Percentiles rank a stretch among this genome's conserved stretches.
phyloP scores from a whole-genome alignment of 2,888 invertebrate species.

The Lissonota sp. region DNA sequence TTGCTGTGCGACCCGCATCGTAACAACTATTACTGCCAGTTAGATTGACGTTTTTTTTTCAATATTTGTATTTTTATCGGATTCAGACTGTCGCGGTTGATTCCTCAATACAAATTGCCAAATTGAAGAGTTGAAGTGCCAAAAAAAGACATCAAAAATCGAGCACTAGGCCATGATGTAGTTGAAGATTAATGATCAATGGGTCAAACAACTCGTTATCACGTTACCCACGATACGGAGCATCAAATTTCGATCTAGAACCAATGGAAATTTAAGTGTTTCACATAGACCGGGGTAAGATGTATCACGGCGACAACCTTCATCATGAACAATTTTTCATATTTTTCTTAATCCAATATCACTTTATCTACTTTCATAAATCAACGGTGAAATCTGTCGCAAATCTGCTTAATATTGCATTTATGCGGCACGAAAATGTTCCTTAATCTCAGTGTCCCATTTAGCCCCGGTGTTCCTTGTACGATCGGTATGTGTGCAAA shows the following conservation, averaged over 20 bases:
- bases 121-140: conserved; percentile 6
- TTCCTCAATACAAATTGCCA: conserved; percentile 29
- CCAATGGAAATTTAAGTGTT: too few relatives aligned
- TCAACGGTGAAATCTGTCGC: too few relatives aligned
- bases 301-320: too few relatives aligned
- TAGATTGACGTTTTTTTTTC: conserved; percentile 18
- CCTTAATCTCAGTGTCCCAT: neutral
- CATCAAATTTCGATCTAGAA: too few relatives aligned
- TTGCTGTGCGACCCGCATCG: conserved; percentile 17
- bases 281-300: too few relatives aligned
- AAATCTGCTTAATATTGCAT: too few relatives aligned
- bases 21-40: conserved; percentile 44
- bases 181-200: neutral
- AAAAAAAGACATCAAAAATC: conserved; percentile 5
- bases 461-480: neutral
- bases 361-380: too few relatives aligned
- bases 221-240: too few relatives aligned
- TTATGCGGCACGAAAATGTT: too few relatives aligned
- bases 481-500: neutral
- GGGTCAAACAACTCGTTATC: neutral
- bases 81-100: conserved; percentile 24
- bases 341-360: too few relatives aligned
- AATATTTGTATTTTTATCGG: neutral
- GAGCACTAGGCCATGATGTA: neutral
- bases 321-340: too few relatives aligned